A percentile compares a stretch with the other conserved stretches of the same genome.
Evolutionary conservation across 2,797 vertebrate species (phyloP).

Genomic region (Phalloptychus januarius): DNA sequence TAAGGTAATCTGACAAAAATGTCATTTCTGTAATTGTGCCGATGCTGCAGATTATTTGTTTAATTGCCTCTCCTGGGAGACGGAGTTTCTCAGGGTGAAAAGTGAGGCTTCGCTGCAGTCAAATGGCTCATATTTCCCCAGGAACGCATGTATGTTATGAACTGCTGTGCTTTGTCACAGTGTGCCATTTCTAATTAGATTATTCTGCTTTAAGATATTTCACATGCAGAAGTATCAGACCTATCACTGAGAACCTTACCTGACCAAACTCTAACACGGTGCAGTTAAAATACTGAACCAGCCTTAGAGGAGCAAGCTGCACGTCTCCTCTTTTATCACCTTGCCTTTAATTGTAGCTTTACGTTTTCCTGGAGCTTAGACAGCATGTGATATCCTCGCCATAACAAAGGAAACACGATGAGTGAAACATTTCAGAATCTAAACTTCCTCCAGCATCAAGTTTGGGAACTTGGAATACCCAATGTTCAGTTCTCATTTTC

Average conservation of each 20-base stretch:
- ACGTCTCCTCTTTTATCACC: constrained; percentile 5
- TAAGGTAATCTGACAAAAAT: background rate
- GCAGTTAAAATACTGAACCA: constrained; percentile 8
- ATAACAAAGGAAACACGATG: constrained; percentile 24
- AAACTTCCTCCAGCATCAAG: background rate
- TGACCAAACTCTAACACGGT: constrained; percentile 18
- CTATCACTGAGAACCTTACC: constrained; percentile 14
- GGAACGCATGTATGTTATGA: constrained; percentile 35
- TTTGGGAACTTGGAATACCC: constrained; percentile 15
- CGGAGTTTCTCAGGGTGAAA: background rate
- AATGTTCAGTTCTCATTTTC: constrained; percentile 11
- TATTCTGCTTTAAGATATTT: constrained; percentile 36
- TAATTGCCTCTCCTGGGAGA: background rate
- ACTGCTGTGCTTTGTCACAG: constrained; percentile 55
- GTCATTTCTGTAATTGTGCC: background rate
- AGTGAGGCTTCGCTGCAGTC: constrained; percentile 15
- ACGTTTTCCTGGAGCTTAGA: constrained; percentile 3
- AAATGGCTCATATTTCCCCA: constrained; percentile 43
- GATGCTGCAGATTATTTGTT: background rate
- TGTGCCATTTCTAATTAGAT: constrained; percentile 52
- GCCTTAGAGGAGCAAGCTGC: constrained; percentile 15
- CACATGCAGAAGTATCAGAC: constrained; percentile 45
- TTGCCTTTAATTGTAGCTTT: constrained; percentile 13
- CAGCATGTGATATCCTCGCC: background rate
- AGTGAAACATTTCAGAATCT: background rate